Conservation (phyloP, 2,797 vertebrate species). For the Helarctos malayanus region DNA sequence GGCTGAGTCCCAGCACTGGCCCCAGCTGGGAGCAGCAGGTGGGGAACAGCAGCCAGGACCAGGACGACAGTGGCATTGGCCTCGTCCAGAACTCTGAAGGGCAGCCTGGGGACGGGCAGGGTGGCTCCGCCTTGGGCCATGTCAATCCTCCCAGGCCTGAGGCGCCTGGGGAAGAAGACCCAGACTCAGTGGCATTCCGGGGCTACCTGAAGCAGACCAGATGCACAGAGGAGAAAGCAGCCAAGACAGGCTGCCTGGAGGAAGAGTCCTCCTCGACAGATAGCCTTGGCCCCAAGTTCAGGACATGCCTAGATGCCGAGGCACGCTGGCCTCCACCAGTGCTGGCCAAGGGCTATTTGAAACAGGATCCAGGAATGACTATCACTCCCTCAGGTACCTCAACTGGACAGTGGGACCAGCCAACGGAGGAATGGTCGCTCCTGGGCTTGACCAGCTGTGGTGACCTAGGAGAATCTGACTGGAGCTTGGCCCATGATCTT, state of each 20-base stretch:
- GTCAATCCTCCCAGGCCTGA: accelerated
- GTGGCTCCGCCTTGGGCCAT: background rate
- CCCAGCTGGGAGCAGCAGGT: slow-evolving; percentile 58
- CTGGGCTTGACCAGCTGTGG: background rate
- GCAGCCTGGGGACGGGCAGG: background rate
- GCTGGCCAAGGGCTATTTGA: slow-evolving; percentile 86
- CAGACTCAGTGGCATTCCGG: background rate
- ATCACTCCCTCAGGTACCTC: accelerated
- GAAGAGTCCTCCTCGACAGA: background rate
- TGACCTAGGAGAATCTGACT: background rate
- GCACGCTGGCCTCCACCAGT: background rate
- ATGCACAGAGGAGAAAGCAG: background rate
- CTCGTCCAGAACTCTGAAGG: slow-evolving; percentile 64
- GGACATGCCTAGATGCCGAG: accelerated
- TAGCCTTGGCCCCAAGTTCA: background rate
- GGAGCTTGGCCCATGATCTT: background rate
- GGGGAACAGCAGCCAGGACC: background rate
- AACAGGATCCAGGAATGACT: slow-evolving; percentile 62
- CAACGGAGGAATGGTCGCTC: accelerated
- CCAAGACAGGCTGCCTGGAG: background rate
- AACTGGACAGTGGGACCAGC: background rate
- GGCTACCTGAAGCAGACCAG: slow-evolving; percentile 87
- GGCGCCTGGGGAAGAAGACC: background rate
- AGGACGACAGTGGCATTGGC: slow-evolving; percentile 83
- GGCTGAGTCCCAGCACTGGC: accelerated